Percentiles rank a stretch among this genome's conserved stretches.
These are phyloP conservation scores for Acrobasis suavella DNA, from an alignment of 2,888 invertebrate species.

Conservation along the genomic window DNA sequence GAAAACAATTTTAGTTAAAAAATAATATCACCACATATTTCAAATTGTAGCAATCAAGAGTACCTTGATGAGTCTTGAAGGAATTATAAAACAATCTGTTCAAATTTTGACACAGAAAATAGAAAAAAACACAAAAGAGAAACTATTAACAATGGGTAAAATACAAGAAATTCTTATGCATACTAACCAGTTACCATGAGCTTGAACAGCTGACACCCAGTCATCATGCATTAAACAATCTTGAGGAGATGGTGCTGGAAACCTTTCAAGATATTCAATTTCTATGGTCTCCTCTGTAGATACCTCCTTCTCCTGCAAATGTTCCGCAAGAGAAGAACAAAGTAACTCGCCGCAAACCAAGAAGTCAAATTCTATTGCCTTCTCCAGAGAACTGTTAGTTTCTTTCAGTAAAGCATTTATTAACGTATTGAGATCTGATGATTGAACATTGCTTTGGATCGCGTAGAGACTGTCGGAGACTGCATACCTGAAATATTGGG, in stretches of 20 bases:
- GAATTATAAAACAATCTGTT: no score
- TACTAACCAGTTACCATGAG: conserved; percentile 85
- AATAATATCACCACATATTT: no score
- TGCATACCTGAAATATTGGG: conserved; percentile 85
- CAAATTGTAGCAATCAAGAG: no score
- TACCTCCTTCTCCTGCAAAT: conserved; percentile 88
- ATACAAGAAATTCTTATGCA: not conserved
- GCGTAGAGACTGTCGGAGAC: conserved; percentile 93
- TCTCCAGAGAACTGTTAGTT: conserved; percentile 53
- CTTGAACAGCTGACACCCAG: conserved; percentile 96
- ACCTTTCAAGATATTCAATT: conserved; percentile 95
- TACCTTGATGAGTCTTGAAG: no score
- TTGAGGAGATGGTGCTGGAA: conserved; percentile 95
- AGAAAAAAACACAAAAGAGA: not conserved
- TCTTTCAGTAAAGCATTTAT: conserved; percentile 90
- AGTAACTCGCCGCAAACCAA: conserved; percentile 92
- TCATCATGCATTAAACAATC: conserved; percentile 97
- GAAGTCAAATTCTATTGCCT: conserved; percentile 91
- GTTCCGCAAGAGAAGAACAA: conserved; percentile 86
- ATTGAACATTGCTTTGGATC: conserved; percentile 87
- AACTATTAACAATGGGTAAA: not conserved
- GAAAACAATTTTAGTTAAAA: conserved; percentile 35
- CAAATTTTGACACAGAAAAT: not conserved
- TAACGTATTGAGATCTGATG: conserved; percentile 88
- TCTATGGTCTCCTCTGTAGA: conserved; percentile 93